Base-by-base conservation (phyloP, 1,140 invertebrate species). In the Platyscapa corneri region DNA sequence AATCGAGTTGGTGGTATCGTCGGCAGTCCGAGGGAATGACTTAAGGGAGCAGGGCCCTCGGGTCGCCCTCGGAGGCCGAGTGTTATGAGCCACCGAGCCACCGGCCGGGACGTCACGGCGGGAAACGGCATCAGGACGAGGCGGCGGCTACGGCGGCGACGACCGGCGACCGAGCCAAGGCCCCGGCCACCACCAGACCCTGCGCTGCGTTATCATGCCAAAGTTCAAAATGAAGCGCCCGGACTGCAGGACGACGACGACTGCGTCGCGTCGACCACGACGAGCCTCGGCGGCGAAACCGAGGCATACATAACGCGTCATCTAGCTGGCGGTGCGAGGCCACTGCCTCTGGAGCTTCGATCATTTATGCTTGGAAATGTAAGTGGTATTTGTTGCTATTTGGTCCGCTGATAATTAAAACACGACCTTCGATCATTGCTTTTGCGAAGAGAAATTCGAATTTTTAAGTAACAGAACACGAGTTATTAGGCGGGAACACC, bases 171-270 rank as follows among this genome's bases (percentile, higher is more conserved):
- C 49, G 46, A 65, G 37, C 32, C 56, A 34, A 56, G 30, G 81
- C 8, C 37, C 7, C 34, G 16, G 32, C 7, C 49, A 72, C 37
- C 20, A 67, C 34, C 32, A 30, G 65, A 0, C 23, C 23, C 3
- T 6, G 16, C 18, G 2, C 37, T 14, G 82, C 60, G 65, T 42
- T 49, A 88, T 87, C 87, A 90, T 90, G 89, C 87, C 88, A 77
- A 90, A 90, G 83, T 90, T 90, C 87, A 90, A 90, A 86, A 90
- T 90, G 89, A 90, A 90, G 84, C 46, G 20, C n/a, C 37, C 42
- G 30, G 23, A 16, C 42, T 42, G 20, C 14, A 6, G 79, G 37
- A 39, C 37, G 37, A 76, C 53, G 46, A 27, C 56, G 56, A 60
- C 49, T 2, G 16, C 37, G 27, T n/a, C 79, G 39, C n/a, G 27